Base-by-base conservation (phyloP, 2,797 vertebrate genomes). In the Scomberomorus guttatus region DNA sequence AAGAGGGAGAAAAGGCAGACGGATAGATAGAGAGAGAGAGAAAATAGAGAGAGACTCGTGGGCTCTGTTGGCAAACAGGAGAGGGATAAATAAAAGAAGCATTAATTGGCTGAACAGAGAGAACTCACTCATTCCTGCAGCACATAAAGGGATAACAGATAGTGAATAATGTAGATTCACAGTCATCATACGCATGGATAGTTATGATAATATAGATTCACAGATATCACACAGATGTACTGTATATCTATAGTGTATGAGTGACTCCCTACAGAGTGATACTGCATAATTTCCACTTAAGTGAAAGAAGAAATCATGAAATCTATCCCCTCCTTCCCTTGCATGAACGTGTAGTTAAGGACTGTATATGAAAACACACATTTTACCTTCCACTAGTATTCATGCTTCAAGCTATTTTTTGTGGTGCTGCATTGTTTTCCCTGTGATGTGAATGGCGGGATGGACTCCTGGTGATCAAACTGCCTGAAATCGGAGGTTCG, bases 31-130 rank as follows among this genome's bases (percentile, higher is more conserved):
- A 29, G 37, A 44, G 39, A 60, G 18, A 72, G 24, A 68, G 59
- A 29, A 8, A 27, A 24, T 48, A 20, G 48, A 62, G 67, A 70
- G 3, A 51, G 58, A 58, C 32, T 72, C 3, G 24, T 7, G 1
- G 14, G 14, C 50, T 74, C 42, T 3, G 3, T 13, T 2, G 42
- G 71, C 4, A 18, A 83, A 62, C 15, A 65, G 62, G 20, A 60
- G 39, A 57, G 14, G 12, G n/a, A 22, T 34, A 46, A 68, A 79
- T 79, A 57, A 83, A 75, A 70, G 59, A 59, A 29, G 39, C 24
- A 44, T 37, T 75, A 59, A 79, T 50, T 29, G 67, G 32, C 25
- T 61, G 56, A 80, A 37, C 37, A 48, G n/a, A 67, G 13, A 50
- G n/a, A 78, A 79, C 71, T 34, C 46, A 65, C 65, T 63, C 1